phyloP scores from a whole-genome alignment of 2,113 vertebrate genomes.

The Rostratula benghalensis region DNA sequence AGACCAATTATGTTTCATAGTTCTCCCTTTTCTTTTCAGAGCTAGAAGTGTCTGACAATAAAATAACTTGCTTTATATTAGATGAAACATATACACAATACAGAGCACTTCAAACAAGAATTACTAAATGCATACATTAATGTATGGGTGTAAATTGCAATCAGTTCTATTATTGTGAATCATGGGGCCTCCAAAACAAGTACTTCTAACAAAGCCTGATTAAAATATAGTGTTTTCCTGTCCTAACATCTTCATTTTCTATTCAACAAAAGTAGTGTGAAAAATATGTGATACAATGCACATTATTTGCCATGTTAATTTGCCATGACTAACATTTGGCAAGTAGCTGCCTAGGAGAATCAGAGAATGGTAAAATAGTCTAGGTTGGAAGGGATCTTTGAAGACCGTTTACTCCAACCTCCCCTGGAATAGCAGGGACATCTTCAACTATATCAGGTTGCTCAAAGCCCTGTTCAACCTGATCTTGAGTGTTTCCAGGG shows the following conservation, averaged over 20 bases:
- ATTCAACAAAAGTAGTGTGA: neutral
- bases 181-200: neutral
- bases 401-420: neutral
- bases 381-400: neutral
- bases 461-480: neutral
- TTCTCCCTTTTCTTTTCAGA: neutral
- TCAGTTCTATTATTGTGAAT: neutral
- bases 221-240: neutral
- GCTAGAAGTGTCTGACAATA: neutral
- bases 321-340: neutral
- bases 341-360: neutral
- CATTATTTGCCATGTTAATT: neutral
- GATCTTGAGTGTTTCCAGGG: neutral
- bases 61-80: neutral
- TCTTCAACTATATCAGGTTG: neutral
- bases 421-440: neutral
- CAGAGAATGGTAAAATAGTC: neutral
- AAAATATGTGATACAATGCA: neutral
- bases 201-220: neutral
- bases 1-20: neutral
- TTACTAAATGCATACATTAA: neutral
- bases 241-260: neutral
- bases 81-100: neutral
- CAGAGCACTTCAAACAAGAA: neutral
- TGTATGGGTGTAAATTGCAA: neutral